Base-by-base conservation (phyloP, 2,888 invertebrate genomes). In the Tetramorium bicarinatum region DNA sequence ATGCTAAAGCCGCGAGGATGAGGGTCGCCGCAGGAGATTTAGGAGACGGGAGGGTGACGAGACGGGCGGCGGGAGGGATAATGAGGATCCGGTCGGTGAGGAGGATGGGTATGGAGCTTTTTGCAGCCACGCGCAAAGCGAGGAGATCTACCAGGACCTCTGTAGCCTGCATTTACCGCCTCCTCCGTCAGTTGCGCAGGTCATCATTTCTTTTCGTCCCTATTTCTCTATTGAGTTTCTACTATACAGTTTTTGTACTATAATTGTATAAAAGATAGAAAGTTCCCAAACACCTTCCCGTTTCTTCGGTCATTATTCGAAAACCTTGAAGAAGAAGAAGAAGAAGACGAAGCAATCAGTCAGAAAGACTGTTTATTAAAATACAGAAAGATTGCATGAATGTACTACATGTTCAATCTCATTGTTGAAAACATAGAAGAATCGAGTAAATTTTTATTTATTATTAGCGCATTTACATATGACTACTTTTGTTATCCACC, bases 121-220 rank as follows among this genome's bases (percentile, higher is more conserved):
- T 95, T 96, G 96, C 96, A 96, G 97, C 95, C 96, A 97, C 95
- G 96, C 97, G 94, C 97, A 97, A 95, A 98, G 98, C 95, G 98
- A 99, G 95, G 98, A 98, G 96, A 98, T 98, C 95, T 99, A 99
- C 96, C 98, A 98, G 96, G 98, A 98, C 96, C 96, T 99, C 94
- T 98, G 98, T 96, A 97, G 97, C 92, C 96, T 97, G 94, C 95
- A 94, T 91, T 95, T 95, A 94, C 96, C 95, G 95, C 96, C 96
- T 95, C 96, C 95, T 94, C 93, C 94, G 87, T 93, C 93, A 88
- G 91, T 93, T 88, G 91, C 90, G 84, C 94, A 95, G 95, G 95
- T 95, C 93, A 92, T 91, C 92, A 91, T 88, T 88, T 34, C 87
- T 89, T 75, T 67, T 75, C 62, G 84, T 87, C 34, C 21, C 67